These are phyloP conservation scores for Macrophya alboannulata DNA, from an alignment of 2,888 invertebrate species.

Conservation along the genomic window DNA sequence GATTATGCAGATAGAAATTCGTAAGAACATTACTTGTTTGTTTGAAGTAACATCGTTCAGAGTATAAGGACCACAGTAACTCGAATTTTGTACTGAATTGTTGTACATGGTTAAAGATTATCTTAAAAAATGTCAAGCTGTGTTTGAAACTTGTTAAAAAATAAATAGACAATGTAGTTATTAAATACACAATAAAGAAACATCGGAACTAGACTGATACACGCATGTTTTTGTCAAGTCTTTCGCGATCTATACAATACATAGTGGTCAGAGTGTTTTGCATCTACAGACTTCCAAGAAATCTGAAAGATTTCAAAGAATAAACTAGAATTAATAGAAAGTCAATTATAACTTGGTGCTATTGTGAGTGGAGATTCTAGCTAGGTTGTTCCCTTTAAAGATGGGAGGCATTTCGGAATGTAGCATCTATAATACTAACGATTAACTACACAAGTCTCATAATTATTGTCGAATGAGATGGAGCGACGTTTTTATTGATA, in stretches of 20 bases:
- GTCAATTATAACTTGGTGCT: not conserved
- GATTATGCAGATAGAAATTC: not conserved
- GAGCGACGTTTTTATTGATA: not conserved
- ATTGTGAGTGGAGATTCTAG: too few species aligned
- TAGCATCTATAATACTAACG: not conserved
- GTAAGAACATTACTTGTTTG: conserved; percentile 18
- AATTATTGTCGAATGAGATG: not conserved
- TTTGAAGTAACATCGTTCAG: conserved; percentile 24
- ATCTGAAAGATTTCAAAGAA: not conserved
- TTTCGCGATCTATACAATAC: not conserved
- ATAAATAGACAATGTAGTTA: not conserved
- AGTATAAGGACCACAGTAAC: conserved; percentile 25
- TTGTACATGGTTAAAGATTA: conserved; percentile 33
- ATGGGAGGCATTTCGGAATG: too few species aligned
- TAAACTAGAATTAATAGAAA: not conserved
- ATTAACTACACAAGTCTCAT: not conserved
- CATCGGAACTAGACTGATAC: not conserved
- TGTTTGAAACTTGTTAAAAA: not conserved
- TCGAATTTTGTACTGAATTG: conserved; percentile 33
- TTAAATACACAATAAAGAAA: not conserved
- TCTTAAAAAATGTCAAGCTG: not conserved
- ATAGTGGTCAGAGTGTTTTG: conserved; percentile 4
- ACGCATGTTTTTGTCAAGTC: conserved; percentile 15
- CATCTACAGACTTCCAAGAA: not conserved
- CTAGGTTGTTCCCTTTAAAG: too few species aligned